Evolutionary conservation across 2,888 invertebrate species (phyloP).

Genomic region (Protonemura montana): DNA sequence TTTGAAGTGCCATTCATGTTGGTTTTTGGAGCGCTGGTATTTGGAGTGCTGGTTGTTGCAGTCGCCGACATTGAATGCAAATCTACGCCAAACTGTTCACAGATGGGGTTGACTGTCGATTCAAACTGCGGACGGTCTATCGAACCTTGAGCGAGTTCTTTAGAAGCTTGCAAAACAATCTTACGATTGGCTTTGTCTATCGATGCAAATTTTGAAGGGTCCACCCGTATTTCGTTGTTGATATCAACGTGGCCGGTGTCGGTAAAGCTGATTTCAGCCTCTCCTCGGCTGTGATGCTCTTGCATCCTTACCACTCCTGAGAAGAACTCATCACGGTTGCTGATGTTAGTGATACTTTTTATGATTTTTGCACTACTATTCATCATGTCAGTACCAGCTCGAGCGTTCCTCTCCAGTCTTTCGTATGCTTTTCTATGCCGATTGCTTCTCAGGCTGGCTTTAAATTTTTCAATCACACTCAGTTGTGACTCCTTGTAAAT

Average conservation of each 20-base stretch:
- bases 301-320: slow-evolving; percentile 16
- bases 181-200: slow-evolving; percentile 27
- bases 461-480: slow-evolving; percentile 31
- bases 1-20: background rate
- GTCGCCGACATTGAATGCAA: background rate
- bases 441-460: slow-evolving; percentile 35
- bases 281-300: background rate
- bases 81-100: background rate
- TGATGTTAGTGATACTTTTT: slow-evolving; percentile 27
- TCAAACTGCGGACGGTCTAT: background rate
- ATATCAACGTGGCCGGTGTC: slow-evolving; percentile 28
- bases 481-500: slow-evolving; percentile 43
- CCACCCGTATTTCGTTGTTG: slow-evolving; percentile 20
- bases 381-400: background rate
- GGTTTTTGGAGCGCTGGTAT: background rate
- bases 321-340: slow-evolving; percentile 31
- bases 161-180: slow-evolving; percentile 20
- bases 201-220: slow-evolving; percentile 30
- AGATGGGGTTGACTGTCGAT: slow-evolving; percentile 15
- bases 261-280: slow-evolving; percentile 18
- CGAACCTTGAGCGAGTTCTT: background rate
- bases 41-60: background rate
- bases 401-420: slow-evolving; percentile 22
- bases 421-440: slow-evolving; percentile 25
- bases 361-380: slow-evolving; percentile 28